These are phyloP conservation scores for Peromyscus aztecus DNA, from an alignment of 2,797 vertebrate species.

Conservation along the genomic window DNA sequence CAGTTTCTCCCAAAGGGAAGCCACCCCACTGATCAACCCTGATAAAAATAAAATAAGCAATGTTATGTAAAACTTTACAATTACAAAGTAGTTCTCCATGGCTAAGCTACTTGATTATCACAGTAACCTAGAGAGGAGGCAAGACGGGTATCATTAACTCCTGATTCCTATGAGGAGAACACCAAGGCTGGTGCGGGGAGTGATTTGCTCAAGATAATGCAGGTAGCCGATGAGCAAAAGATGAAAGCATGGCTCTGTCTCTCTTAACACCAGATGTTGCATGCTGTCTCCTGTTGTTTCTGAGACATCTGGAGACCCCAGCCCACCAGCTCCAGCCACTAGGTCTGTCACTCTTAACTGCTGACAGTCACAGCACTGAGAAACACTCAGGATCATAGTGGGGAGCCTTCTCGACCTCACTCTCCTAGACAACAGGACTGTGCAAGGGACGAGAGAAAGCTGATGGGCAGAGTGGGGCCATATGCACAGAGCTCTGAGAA, in stretches of 20 bases:
- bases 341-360: background rate
- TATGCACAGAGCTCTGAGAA: background rate
- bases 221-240: background rate
- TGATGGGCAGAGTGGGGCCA: background rate
- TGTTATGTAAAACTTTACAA: background rate
- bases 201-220: background rate
- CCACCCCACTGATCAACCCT: background rate
- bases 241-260: background rate
- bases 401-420: background rate
- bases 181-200: background rate
- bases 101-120: background rate
- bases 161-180: background rate
- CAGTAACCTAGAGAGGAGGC: background rate
- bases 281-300: background rate
- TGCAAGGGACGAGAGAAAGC: background rate
- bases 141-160: background rate
- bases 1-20: background rate
- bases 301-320: background rate
- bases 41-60: conserved; percentile 40
- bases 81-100: background rate
- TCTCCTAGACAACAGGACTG: background rate
- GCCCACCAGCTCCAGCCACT: no score
- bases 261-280: background rate
- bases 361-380: background rate
- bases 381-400: background rate